Conservation (phyloP, 2,113 vertebrate species). For the Caretta caretta region DNA sequence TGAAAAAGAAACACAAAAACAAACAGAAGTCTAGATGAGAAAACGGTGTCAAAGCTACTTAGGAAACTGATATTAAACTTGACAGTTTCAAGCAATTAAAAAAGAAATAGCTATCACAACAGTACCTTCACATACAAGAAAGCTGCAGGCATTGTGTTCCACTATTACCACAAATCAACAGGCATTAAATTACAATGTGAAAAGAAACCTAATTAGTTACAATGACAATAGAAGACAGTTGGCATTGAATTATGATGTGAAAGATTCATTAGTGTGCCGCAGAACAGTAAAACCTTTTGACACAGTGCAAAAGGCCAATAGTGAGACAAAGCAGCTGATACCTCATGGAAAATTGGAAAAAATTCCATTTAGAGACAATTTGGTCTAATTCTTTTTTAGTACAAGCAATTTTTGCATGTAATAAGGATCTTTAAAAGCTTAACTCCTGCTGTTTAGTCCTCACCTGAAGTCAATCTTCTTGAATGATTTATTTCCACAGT, state of each 20-base stretch:
- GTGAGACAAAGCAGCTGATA: not conserved
- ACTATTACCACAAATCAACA: conserved; percentile 42
- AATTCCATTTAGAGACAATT: not conserved
- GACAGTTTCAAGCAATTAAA: conserved; percentile 42
- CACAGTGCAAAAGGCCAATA: not conserved
- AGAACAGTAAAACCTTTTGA: conserved; percentile 24
- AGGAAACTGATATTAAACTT: not conserved
- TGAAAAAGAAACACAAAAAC: not conserved
- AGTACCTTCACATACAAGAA: conserved; percentile 26
- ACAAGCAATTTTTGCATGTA: accelerated
- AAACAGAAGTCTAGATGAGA: not conserved
- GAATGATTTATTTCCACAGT: not conserved
- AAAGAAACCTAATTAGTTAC: conserved; percentile 46
- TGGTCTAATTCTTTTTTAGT: not conserved
- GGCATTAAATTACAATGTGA: conserved; percentile 38
- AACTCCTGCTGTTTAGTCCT: not conserved
- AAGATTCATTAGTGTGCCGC: conserved; percentile 24
- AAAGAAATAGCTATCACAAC: conserved; percentile 42
- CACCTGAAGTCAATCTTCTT: not conserved
- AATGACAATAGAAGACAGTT: conserved; percentile 49
- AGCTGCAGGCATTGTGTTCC: conserved; percentile 31
- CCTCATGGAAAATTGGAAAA: conserved; percentile 8
- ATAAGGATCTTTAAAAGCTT: not conserved
- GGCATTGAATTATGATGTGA: conserved; percentile 19
- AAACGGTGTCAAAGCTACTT: not conserved